These are phyloP conservation scores for Bothrops jararaca DNA, from an alignment of 2,113 vertebrate genomes.

Conservation along the genomic window DNA sequence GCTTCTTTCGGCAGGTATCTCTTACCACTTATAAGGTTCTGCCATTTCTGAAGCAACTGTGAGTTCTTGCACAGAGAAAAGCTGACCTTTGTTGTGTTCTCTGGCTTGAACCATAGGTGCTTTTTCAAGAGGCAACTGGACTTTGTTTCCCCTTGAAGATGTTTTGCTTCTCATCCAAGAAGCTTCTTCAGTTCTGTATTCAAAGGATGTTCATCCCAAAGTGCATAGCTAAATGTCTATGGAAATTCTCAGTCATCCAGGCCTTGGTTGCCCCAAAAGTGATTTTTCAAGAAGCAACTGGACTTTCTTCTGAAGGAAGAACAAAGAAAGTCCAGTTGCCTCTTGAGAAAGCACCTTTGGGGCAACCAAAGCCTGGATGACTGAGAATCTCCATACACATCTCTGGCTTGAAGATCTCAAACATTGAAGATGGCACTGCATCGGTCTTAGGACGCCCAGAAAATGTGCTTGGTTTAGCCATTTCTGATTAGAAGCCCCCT, in stretches of 20 bases:
- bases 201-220: background rate
- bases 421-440: background rate
- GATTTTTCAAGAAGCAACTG: background rate
- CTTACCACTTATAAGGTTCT: background rate
- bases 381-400: background rate
- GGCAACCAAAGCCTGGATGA: background rate
- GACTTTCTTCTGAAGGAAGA: background rate
- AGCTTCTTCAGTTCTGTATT: background rate
- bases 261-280: background rate
- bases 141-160: background rate
- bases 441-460: background rate
- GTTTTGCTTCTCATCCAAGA: background rate
- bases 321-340: background rate
- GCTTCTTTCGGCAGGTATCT: background rate
- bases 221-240: background rate
- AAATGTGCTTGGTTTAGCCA: background rate
- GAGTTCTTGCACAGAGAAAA: background rate
- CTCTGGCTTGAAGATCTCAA: background rate
- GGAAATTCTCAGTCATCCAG: background rate
- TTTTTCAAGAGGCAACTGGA: background rate
- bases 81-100: background rate
- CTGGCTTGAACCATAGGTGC: background rate
- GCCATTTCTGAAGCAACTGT: background rate
- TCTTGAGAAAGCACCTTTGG: background rate
- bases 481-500: background rate